These are phyloP conservation scores for Athalia cordata DNA, from an alignment of 2,888 invertebrate genomes.

Conservation along the genomic window DNA sequence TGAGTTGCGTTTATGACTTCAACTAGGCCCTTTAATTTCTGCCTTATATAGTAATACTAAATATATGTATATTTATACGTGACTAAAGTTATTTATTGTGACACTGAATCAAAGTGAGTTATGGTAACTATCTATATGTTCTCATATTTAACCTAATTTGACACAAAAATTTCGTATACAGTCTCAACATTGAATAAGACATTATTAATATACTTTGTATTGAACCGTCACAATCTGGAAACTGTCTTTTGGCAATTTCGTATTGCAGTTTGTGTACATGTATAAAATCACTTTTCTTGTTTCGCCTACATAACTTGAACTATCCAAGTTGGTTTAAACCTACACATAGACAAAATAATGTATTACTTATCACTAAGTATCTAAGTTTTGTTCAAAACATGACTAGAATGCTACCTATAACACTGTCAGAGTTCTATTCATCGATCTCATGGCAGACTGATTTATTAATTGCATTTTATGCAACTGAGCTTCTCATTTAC, in stretches of 20 bases:
- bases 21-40: constrained; percentile 55
- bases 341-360: constrained; percentile 49
- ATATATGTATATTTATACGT: constrained; percentile 16
- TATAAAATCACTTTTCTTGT: constrained; percentile 43
- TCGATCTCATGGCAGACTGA: constrained; percentile 25
- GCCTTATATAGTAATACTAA: constrained; percentile 48
- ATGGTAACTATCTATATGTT: constrained; percentile 44
- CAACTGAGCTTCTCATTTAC: constrained; percentile 8
- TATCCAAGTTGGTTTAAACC: constrained; percentile 31
- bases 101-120: constrained; percentile 35
- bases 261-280: constrained; percentile 28
- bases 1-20: constrained; percentile 53
- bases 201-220: constrained; percentile 53
- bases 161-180: constrained; percentile 67
- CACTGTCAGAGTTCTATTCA: constrained; percentile 40
- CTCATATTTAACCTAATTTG: constrained; percentile 60
- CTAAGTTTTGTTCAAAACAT: constrained; percentile 39
- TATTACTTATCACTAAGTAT: constrained; percentile 34
- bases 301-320: constrained; percentile 18
- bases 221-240: constrained; percentile 56
- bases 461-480: constrained; percentile 35
- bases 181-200: constrained; percentile 65
- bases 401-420: constrained; percentile 37
- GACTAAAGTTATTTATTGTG: constrained; percentile 43
- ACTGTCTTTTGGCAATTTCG: constrained; percentile 39